Evolutionary conservation across 2,113 vertebrate genomes (phyloP).

Genomic region (Atlantisia rogersi): DNA sequence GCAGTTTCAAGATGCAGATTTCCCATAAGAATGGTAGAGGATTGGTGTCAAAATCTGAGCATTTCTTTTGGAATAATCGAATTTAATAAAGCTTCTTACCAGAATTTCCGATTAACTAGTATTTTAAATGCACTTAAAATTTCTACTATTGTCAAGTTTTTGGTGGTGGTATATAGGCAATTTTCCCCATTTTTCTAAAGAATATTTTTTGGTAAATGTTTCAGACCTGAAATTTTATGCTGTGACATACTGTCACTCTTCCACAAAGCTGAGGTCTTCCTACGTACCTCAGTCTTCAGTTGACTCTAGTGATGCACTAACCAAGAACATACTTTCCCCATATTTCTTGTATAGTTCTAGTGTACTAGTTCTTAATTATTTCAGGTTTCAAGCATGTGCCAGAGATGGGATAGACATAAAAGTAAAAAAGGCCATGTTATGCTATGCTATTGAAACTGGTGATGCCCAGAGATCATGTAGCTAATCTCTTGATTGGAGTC

Average conservation of each 20-base stretch:
- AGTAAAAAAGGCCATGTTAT: not conserved
- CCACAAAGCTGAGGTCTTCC: not conserved
- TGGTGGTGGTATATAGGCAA: not conserved
- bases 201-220: not conserved
- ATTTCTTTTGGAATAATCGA: not conserved
- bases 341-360: not conserved
- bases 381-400: not conserved
- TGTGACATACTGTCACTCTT: not conserved
- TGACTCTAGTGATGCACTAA: not conserved
- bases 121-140: not conserved
- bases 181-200: not conserved
- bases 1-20: conserved; percentile 25
- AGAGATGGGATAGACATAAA: not conserved
- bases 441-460: fast-evolving
- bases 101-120: not conserved
- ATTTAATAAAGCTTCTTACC: not conserved
- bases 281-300: not conserved
- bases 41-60: not conserved
- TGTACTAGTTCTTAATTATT: not conserved
- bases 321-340: not conserved
- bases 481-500: not conserved
- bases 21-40: not conserved
- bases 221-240: not conserved
- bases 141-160: not conserved
- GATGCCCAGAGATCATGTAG: fast-evolving